These are phyloP conservation scores for Actinopyga echinites DNA, from an alignment of 53 echinoderm and acorn worm species.

Conservation along the genomic window DNA sequence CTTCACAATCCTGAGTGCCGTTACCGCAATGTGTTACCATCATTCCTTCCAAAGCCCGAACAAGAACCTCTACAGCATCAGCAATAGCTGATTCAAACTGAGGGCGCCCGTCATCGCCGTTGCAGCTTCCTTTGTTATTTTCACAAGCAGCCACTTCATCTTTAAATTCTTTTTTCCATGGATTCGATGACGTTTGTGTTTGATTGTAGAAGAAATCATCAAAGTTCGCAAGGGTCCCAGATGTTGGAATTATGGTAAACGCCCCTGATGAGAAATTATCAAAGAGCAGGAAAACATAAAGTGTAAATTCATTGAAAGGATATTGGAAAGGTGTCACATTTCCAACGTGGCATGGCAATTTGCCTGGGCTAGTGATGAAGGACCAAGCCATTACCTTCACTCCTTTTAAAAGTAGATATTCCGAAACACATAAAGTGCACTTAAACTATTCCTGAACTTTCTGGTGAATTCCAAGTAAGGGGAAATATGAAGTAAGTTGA, in stretches of 20 bases:
- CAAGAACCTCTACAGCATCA: constrained; percentile 75
- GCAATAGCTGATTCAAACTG: constrained; percentile 47
- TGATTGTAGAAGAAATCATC: constrained; percentile 66
- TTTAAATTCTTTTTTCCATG: constrained; percentile 76
- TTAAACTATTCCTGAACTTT: too few relatives aligned
- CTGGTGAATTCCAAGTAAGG: too few relatives aligned
- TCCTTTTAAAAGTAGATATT: too few relatives aligned
- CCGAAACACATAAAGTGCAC: too few relatives aligned
- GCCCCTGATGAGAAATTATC: constrained; percentile 58
- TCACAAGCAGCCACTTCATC: constrained; percentile 34
- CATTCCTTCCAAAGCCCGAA: constrained; percentile 63
- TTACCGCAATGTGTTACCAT: constrained; percentile 51
- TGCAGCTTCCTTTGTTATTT: background rate
- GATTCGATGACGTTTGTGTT: constrained; percentile 53
- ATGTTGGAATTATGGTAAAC: constrained; percentile 69
- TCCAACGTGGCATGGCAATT: too few relatives aligned
- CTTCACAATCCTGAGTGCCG: background rate
- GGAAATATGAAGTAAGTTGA: too few relatives aligned
- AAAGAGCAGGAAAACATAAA: background rate
- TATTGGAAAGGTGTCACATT: too few relatives aligned
- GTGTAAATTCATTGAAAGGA: too few relatives aligned
- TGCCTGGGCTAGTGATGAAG: too few relatives aligned
- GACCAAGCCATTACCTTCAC: too few relatives aligned
- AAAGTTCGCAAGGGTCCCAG: constrained; percentile 52
- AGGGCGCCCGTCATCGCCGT: background rate